Evolutionary conservation across 2,113 vertebrate genomes (phyloP).

Genomic region (Dryoscopus gambensis): DNA sequence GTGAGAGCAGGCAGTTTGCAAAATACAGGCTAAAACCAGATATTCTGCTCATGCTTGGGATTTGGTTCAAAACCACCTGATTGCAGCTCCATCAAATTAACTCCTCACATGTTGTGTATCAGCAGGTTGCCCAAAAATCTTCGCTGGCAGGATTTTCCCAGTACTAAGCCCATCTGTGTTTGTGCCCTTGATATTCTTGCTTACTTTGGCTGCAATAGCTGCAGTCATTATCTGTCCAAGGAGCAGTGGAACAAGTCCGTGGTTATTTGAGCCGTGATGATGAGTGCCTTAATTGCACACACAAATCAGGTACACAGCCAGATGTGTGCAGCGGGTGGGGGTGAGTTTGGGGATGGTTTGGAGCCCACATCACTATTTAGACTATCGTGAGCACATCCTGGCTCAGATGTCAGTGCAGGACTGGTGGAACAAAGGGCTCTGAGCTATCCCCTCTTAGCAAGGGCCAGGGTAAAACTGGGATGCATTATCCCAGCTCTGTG

Average conservation of each 20-base stretch:
- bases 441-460: neutral
- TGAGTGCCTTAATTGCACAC: neutral
- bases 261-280: neutral
- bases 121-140: neutral
- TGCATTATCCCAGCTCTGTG: conserved; percentile 4
- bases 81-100: neutral
- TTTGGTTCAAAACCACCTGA: neutral
- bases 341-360: neutral
- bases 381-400: neutral
- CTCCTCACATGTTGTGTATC: neutral
- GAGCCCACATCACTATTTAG: neutral
- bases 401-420: neutral
- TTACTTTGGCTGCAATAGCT: neutral
- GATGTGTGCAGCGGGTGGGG: neutral
- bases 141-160: neutral
- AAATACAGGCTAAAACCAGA: neutral
- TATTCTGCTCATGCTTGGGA: neutral
- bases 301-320: conserved; percentile 7
- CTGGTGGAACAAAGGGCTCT: conserved; percentile 33
- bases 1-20: neutral
- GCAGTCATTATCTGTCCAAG: neutral
- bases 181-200: neutral
- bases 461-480: conserved; percentile 18
- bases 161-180: neutral
- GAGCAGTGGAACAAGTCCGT: neutral